Conservation (phyloP, 2,888 invertebrate genomes). For the Neoitamus cyanurus region DNA sequence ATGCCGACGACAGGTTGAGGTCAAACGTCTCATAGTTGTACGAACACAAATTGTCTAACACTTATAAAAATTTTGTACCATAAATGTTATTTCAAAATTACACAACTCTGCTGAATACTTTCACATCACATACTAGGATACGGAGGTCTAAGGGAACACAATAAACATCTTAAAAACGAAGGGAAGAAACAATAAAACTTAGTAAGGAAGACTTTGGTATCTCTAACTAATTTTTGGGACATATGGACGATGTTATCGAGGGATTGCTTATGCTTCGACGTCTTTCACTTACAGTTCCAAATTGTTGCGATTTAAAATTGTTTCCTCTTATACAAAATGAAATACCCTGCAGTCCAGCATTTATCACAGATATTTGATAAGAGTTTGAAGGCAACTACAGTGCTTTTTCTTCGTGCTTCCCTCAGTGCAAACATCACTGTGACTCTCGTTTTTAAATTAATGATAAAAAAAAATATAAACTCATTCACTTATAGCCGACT, state of each 20-base stretch:
- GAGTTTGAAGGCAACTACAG: conserved; percentile 19
- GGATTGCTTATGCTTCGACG: conserved; percentile 1
- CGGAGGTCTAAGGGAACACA: conserved; percentile 1
- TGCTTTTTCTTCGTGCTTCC: background rate
- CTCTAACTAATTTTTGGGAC: conserved; percentile 8
- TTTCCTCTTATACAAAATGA: conserved; percentile 25
- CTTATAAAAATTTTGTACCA: conserved; percentile 42
- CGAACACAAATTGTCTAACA: conserved; percentile 23
- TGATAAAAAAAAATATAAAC: background rate
- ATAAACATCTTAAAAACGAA: background rate
- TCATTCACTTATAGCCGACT: background rate
- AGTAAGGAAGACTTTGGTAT: conserved; percentile 26
- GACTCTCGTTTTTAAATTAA: background rate
- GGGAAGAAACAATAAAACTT: conserved; percentile 21
- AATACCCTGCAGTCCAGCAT: conserved; percentile 21
- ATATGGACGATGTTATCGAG: background rate
- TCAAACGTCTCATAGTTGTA: conserved; percentile 3
- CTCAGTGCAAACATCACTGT: background rate
- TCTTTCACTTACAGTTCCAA: background rate
- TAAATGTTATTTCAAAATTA: conserved; percentile 28
- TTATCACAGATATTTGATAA: conserved; percentile 40
- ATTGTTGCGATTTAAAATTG: background rate
- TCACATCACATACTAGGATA: conserved; percentile 4
- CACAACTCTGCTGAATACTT: conserved; percentile 38
- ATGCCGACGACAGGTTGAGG: conserved; percentile 4